Percentiles rank a stretch among this genome's conserved stretches.
Evolutionary conservation across 2,888 invertebrate genomes (phyloP).

Genomic region (Tachystola acroxantha): DNA sequence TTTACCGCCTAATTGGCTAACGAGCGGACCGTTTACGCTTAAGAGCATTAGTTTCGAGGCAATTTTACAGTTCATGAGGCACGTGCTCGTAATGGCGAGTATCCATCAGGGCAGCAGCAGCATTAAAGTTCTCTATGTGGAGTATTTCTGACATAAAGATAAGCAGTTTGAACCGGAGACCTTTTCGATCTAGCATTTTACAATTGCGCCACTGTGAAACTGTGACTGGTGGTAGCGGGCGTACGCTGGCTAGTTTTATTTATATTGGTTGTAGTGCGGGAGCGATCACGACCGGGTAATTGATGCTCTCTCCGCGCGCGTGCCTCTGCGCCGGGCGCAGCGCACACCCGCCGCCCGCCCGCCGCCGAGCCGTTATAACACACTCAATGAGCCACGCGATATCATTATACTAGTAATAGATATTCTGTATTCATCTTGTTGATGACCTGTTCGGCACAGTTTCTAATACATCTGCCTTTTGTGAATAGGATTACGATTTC

Average conservation of each 20-base stretch:
- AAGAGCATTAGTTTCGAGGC: slow-evolving; percentile 23
- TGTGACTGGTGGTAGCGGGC: slow-evolving; percentile 30
- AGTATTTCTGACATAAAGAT: slow-evolving; percentile 59
- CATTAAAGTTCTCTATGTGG: slow-evolving; percentile 43
- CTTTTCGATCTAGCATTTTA: slow-evolving; percentile 70
- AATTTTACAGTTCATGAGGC: slow-evolving; percentile 38
- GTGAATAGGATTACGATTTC: too few relatives aligned
- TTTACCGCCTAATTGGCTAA: slow-evolving; percentile 25
- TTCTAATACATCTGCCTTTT: too few relatives aligned
- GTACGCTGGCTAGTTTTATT: slow-evolving; percentile 45
- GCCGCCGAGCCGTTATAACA: slow-evolving; percentile 31
- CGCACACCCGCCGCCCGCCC: slow-evolving; percentile 26
- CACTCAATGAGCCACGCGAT: slow-evolving; percentile 38
- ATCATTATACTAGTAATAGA: slow-evolving; percentile 22
- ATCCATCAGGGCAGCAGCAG: slow-evolving; percentile 32
- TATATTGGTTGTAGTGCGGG: slow-evolving; percentile 71
- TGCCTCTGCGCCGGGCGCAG: slow-evolving; percentile 35
- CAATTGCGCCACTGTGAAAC: slow-evolving; percentile 69
- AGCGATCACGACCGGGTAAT: slow-evolving; percentile 74
- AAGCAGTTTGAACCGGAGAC: slow-evolving; percentile 64
- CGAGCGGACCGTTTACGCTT: slow-evolving; percentile 16
- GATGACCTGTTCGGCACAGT: too few relatives aligned
- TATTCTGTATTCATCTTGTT: slow-evolving; percentile 1
- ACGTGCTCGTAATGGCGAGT: slow-evolving; percentile 41
- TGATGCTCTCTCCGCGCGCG: slow-evolving; percentile 64